Base-by-base conservation (phyloP, 1,140 invertebrate species). In the Riptortus pedestris region DNA sequence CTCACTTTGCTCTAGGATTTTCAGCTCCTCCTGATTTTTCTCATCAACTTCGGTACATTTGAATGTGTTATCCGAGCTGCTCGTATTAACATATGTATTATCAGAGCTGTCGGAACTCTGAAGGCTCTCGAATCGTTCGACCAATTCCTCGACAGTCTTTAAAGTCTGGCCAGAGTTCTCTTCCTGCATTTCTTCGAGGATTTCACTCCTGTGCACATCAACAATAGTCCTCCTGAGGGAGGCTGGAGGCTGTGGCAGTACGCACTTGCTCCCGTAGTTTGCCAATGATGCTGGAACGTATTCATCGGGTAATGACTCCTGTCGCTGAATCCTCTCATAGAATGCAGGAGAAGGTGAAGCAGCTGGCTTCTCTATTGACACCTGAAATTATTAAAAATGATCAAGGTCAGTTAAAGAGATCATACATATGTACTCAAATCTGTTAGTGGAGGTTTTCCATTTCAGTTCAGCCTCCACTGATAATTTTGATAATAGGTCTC, bases 181-280 rank as follows among this genome's bases (percentile, higher is more conserved):
- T 26, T 33, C 26, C 14, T 63, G 47, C 16, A n/a, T 26, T 12
- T 29, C 48, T n/a, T 57, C 47, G n/a, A 52, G 20, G 12, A 62
- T 38, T 9, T 58, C 63, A 55, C 63, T 64, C 38, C 63, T 64
- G 55, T 64, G 63, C 2, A 64, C 63, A 26, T 64, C 63, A 2
- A 64, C 63, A 2, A 64, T 27, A 1, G 63, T 64, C 18, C 57
- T 2, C 26, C 29, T 22, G 22, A 59, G 26, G 3, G 24, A 33
- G 3, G 1, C 24, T 18, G 63, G 33, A 1, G 63, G 57, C 18
- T 60, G 31, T 20, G 57, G 63, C 58, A 64, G 52, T 18, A n/a
- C 14, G 26, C 12, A 27, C 26, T 64, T 58, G 43, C 59, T 18
- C 27, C 47, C 22, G 38, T 33, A 24, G n/a, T n/a, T n/a, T n/a